A percentile compares a stretch with the other conserved stretches of the same genome.
Evolutionary conservation across 2,888 invertebrate genomes (phyloP).

Genomic region (Sicus ferrugineus): DNA sequence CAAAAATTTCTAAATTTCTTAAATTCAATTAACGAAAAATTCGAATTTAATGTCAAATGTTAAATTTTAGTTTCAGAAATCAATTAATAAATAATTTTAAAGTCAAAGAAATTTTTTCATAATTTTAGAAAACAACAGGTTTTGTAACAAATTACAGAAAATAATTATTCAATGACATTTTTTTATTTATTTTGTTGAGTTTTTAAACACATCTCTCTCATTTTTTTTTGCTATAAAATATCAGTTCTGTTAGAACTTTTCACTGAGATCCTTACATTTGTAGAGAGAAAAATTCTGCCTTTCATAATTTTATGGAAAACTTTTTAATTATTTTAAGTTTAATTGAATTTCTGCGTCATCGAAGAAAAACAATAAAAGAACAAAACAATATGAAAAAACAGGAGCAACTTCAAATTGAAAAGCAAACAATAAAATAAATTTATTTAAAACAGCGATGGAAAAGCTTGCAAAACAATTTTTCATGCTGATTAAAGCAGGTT

Average conservation of each 20-base stretch:
- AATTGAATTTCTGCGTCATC: conserved; percentile 12
- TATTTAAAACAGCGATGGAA: not conserved
- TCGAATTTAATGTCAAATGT: too few relatives aligned
- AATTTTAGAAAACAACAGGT: too few relatives aligned
- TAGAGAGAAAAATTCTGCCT: not conserved
- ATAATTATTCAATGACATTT: not conserved
- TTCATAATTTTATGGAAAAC: not conserved
- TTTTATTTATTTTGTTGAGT: not conserved
- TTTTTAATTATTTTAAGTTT: not conserved
- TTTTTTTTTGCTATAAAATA: not conserved
- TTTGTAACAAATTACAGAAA: not conserved
- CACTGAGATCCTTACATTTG: too few relatives aligned
- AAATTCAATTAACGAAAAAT: too few relatives aligned
- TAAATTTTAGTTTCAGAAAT: too few relatives aligned
- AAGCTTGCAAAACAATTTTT: conserved; percentile 6
- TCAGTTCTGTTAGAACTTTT: not conserved
- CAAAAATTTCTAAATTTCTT: too few relatives aligned
- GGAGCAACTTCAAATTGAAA: conserved; percentile 3
- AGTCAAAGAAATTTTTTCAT: too few relatives aligned
- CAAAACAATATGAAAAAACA: not conserved
- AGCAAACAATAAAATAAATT: conserved; percentile 14
- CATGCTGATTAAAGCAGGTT: conserved; percentile 16
- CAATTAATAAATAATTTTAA: too few relatives aligned
- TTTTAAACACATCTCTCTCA: not conserved
- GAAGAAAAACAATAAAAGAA: not conserved